These are phyloP conservation scores for Carcharodon carcharias DNA, from an alignment of 2,797 vertebrate genomes.

Conservation along the genomic window DNA sequence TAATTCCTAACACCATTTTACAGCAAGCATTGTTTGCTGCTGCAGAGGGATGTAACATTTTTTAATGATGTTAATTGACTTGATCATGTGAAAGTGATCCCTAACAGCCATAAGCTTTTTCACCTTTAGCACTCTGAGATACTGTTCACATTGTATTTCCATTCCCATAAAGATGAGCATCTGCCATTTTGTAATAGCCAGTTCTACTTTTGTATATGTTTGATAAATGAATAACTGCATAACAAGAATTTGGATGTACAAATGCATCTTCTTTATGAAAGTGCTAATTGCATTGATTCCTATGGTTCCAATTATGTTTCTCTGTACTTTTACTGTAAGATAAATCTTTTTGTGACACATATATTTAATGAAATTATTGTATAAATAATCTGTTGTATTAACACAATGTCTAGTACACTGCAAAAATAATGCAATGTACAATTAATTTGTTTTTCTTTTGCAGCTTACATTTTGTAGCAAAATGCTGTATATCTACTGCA, in stretches of 20 bases:
- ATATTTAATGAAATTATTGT: background rate
- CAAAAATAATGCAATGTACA: background rate
- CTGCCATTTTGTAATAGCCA: constrained; percentile 32
- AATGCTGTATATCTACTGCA: background rate
- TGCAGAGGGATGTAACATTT: background rate
- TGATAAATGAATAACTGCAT: background rate
- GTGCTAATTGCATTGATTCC: background rate
- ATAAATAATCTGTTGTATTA: background rate
- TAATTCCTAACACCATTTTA: constrained; percentile 28
- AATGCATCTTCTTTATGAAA: background rate
- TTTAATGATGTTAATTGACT: constrained; percentile 34
- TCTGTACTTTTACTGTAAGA: background rate
- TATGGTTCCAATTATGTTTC: background rate
- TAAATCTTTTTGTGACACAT: background rate
- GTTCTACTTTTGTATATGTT: background rate
- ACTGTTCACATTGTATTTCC: constrained; percentile 6
- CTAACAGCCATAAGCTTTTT: constrained; percentile 15
- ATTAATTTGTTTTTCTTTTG: background rate
- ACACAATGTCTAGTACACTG: background rate
- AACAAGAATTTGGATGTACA: background rate
- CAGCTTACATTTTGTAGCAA: background rate
- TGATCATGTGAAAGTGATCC: constrained; percentile 26
- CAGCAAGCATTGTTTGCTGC: background rate
- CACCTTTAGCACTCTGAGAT: constrained; percentile 25
- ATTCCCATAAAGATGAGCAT: constrained; percentile 32